A percentile compares a stretch with the other conserved stretches of the same genome.
Evolutionary conservation across 2,888 invertebrate genomes (phyloP).

Genomic region (Icerya purchasi): DNA sequence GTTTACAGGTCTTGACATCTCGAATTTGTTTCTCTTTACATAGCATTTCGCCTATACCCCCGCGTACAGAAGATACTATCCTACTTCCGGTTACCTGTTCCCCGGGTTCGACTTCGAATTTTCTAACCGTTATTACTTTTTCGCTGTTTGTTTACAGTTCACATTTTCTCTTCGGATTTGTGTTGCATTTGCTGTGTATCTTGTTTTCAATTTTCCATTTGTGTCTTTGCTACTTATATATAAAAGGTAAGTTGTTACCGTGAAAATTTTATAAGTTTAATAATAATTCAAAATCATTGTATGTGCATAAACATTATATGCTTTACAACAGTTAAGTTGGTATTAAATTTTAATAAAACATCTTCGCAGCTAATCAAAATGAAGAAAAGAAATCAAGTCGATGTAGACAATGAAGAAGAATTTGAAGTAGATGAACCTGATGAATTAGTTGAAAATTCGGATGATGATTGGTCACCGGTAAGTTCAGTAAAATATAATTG

Average conservation of each 20-base stretch:
- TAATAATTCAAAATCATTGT: too few species aligned
- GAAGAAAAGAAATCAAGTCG: slow-evolving; percentile 6
- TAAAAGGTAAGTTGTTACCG: too few species aligned
- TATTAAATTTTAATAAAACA: too few species aligned
- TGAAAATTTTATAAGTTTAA: too few species aligned
- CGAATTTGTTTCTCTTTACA: too few species aligned
- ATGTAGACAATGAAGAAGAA: slow-evolving; percentile 14
- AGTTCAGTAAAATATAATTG: too few species aligned
- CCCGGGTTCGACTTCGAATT: neutral
- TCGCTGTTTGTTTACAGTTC: neutral
- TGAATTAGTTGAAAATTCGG: slow-evolving; percentile 27
- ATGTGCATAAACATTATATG: too few species aligned
- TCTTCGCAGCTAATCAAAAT: neutral
- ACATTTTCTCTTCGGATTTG: neutral
- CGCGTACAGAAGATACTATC: too few species aligned
- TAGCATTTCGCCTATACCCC: too few species aligned
- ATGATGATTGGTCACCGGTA: slow-evolving; percentile 27
- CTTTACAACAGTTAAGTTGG: too few species aligned
- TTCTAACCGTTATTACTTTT: neutral
- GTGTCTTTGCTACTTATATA: neutral
- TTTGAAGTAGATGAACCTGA: slow-evolving; percentile 27
- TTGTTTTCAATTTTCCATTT: neutral
- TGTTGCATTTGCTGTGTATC: neutral
- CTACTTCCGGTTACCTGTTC: neutral
- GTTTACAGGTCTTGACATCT: too few species aligned